Conservation (phyloP, 2,797 vertebrate genomes). For the Darevskia nairensis region DNA sequence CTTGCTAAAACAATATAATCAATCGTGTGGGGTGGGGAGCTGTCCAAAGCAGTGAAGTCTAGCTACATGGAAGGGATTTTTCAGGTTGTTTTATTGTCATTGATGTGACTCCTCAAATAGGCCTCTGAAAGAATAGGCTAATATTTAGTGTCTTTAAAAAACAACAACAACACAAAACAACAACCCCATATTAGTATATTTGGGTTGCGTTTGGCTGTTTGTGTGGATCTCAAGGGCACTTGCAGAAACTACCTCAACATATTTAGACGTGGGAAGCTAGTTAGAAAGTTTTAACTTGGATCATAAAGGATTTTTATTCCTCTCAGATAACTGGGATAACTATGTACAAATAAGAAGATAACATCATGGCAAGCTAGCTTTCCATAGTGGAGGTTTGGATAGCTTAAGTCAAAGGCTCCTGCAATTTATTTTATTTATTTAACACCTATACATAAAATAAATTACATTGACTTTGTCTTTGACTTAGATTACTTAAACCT, state of each 20-base stretch:
- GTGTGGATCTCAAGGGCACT: not conserved
- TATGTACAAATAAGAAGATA: not conserved
- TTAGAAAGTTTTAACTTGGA: not conserved
- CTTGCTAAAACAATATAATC: not conserved
- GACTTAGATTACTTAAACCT: not conserved
- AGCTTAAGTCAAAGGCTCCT: no score
- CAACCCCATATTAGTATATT: not conserved
- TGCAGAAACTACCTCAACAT: not conserved
- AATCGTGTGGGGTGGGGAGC: not conserved
- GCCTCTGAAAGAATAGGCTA: not conserved
- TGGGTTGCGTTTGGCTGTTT: not conserved
- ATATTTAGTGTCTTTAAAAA: not conserved
- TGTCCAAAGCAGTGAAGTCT: not conserved
- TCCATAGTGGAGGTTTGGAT: not conserved
- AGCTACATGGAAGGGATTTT: not conserved
- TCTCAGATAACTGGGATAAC: not conserved
- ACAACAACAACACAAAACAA: not conserved
- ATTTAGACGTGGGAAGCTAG: not conserved
- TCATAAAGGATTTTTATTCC: constrained; percentile 7
- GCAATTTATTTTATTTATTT: no score
- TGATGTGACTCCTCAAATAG: not conserved
- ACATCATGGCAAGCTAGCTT: not conserved
- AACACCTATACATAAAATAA: no score
- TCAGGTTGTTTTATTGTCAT: not conserved
- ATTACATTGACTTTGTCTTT: not conserved